Evolutionary conservation across 2,888 invertebrate genomes (phyloP), one percentile per base, ranked within the genome.

Genomic region (Pimpla rufipes): DNA sequence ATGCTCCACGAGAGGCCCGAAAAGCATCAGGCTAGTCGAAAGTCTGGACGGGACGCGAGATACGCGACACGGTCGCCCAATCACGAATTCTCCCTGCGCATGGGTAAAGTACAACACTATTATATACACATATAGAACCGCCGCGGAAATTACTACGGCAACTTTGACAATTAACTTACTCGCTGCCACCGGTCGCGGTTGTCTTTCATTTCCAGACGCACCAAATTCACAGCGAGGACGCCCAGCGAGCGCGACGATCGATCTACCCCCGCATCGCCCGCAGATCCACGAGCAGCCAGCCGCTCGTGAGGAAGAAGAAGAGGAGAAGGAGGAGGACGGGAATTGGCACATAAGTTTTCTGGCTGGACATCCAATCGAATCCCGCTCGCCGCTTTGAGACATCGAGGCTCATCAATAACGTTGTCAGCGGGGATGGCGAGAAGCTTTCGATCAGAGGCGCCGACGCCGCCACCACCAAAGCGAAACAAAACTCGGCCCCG

Each of bases 11-110:
- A 29, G 23, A 45, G 16, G 16, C 59, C 47, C 35, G 59, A 59
- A 73, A 73, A 29, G 45, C 29, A n/a, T 18, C 29, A 5, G 35
- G 71, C 8, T 55, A 23, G 71, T 71, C 42, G 16, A 74, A 74
- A 59, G 29, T 47, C 45, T 18, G 57, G 29, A 59, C 59, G 59
- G 11, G 35, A 57, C 71, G 21, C 57, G 18, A 45, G 18, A 7
- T 47, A 47, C 62, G 23, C 47, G 37, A 45, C 37, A 50, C 10
- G 45, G 16, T 18, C 37, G 35, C 45, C 35, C 47, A 62, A 45
- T 29, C 18, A 11, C 29, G 10, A n/a, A 29, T 40, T 47, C 57
- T 4, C 18, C 18, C 0, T 35, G 37, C 29, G 29, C 37, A 1
- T 18, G 37, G 18, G 11, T 7, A 37, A 16, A 5, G 35, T 62